Evolutionary conservation across 2,888 invertebrate species (phyloP), one percentile per base, ranked within the genome.

Genomic region (Stegophylla sp.): DNA sequence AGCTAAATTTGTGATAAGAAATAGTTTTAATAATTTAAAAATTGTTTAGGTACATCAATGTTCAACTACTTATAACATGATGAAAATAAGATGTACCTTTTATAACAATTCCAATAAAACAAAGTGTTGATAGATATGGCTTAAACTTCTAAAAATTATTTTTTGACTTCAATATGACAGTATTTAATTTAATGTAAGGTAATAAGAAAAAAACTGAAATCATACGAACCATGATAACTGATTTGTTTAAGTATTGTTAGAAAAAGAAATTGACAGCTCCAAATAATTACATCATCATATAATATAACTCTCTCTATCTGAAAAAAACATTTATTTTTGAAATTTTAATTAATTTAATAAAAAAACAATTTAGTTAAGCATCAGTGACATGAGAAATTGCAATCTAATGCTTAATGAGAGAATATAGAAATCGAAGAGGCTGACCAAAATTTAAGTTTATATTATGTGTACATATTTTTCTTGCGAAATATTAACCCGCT

Each of bases 241-340:
- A 43, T n/a, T 64, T 63, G 3, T 43, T 41, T 10, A 20, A 13
- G 12, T 43, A 43, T 23, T 20, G 1, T 10, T 23, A 12, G 43
- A 20, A 20, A 23, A 43, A 34, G 2, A 61, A 34, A 20, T 64
- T 41, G 20, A 41, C 10, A 41, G 7, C 3, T 64, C 41, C 41
- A 41, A 10, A 3, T n/a, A 26, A 61, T 17, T 15, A 28, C 61
- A 61, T 61, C 28, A 28, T 20, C 28, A 64, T 20, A 43, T 4
- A 20, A 64, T n/a, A n/a, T n/a, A n/a, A n/a, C n/a, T n/a, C 41
- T 64, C 20, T 64, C 20, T 4, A 64, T 43, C 64, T 64, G 43
- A 64, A 64, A 64, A 43, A 43, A n/a, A 63, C n/a, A 10, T 34
- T 1, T 41, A 9, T 9, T 56, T 56, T 23, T 23, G n/a, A 23